Percentiles rank a stretch among this genome's conserved stretches.
phyloP scores from a whole-genome alignment of 2,888 invertebrate species.

The Mesorhabditis spiculigera region DNA sequence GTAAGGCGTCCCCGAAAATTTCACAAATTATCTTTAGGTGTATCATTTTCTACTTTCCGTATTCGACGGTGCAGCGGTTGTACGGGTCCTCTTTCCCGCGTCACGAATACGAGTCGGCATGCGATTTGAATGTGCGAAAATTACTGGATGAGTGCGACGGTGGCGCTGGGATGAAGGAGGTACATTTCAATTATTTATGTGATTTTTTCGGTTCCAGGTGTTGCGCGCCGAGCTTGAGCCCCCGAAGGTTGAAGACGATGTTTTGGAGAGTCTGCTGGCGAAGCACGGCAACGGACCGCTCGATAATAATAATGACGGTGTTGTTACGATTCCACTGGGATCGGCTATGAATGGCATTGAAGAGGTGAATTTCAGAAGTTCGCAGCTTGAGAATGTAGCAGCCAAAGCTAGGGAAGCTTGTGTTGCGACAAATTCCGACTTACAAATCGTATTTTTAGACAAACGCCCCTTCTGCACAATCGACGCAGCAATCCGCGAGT shows the following conservation, averaged over 20 bases:
- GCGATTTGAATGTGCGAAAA: not conserved
- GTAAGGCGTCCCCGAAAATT: not conserved
- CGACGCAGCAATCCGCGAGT: too few species aligned
- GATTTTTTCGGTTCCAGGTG: not conserved
- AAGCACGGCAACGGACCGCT: not conserved
- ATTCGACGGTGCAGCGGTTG: not conserved
- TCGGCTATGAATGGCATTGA: too few species aligned
- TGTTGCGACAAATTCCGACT: too few species aligned
- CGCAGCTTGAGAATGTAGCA: too few species aligned
- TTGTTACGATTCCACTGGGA: too few species aligned
- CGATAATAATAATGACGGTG: too few species aligned
- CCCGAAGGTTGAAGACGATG: conserved; percentile 4
- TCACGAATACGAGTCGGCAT: not conserved
- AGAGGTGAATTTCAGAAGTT: too few species aligned
- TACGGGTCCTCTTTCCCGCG: not conserved
- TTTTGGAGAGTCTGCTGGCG: not conserved
- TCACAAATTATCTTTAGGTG: not conserved
- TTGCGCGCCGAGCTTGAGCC: not conserved
- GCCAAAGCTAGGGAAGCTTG: too few species aligned
- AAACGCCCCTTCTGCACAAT: too few species aligned
- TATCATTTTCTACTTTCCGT: conserved; percentile 2
- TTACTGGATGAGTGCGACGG: conserved; percentile 2
- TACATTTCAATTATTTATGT: not conserved
- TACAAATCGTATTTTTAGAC: too few species aligned
- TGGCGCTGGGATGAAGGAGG: not conserved